Conservation (phyloP, 2,888 invertebrate species). For the Deroplatys truncata region DNA sequence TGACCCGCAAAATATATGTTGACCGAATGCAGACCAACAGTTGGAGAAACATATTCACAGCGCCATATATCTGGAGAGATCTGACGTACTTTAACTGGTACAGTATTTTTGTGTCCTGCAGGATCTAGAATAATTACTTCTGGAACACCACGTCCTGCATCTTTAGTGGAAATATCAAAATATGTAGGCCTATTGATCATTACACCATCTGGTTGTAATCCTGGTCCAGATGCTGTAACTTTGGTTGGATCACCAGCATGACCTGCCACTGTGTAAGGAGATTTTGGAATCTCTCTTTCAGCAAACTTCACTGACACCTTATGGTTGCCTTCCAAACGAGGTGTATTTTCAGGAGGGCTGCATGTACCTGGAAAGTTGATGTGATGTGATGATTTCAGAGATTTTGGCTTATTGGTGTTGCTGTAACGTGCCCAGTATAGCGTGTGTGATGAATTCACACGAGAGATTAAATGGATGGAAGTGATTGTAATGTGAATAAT, state of each 20-base stretch:
- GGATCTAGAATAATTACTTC: conserved; percentile 80
- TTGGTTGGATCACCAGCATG: conserved; percentile 76
- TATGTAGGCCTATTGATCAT: conserved; percentile 41
- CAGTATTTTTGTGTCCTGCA: conserved; percentile 68
- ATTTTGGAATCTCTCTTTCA: conserved; percentile 74
- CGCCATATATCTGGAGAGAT: conserved; percentile 70
- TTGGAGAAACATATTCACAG: conserved; percentile 74
- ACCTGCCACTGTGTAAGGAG: conserved; percentile 70
- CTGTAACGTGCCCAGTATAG: too few species aligned
- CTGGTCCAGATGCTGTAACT: conserved; percentile 76
- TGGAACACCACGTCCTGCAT: conserved; percentile 75
- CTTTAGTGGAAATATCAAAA: conserved; percentile 59
- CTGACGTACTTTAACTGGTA: conserved; percentile 67
- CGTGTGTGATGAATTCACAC: too few species aligned
- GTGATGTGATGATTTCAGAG: too few species aligned
- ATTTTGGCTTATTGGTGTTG: too few species aligned
- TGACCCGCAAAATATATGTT: conserved; percentile 80
- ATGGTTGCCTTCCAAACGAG: conserved; percentile 70
- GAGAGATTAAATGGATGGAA: too few species aligned
- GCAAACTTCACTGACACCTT: conserved; percentile 70
- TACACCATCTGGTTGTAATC: conserved; percentile 59
- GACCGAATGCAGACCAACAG: conserved; percentile 74
- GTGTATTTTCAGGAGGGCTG: too few species aligned
- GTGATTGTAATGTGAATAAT: too few species aligned
- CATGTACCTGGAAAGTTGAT: too few species aligned